These are phyloP conservation scores for Polyploca ridens DNA, from an alignment of 2,888 invertebrate genomes.

Conservation along the genomic window DNA sequence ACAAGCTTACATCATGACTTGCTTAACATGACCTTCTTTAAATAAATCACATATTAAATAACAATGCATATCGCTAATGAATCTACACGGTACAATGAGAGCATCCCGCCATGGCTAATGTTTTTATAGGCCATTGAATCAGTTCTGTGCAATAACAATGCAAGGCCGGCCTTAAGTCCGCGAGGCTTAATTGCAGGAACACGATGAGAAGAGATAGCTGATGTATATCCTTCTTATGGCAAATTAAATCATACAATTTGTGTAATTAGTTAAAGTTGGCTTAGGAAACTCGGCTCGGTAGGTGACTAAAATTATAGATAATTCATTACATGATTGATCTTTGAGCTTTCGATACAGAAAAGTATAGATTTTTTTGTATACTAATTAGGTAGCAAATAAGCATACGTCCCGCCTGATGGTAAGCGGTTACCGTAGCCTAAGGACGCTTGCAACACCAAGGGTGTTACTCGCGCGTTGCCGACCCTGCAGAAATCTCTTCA, in stretches of 20 bases:
- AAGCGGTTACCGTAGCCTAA: too few relatives aligned
- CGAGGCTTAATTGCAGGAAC: constrained; percentile 14
- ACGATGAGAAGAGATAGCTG: constrained; percentile 11
- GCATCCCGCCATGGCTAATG: constrained; percentile 13
- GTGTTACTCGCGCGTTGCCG: too few relatives aligned
- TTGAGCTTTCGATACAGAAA: too few relatives aligned
- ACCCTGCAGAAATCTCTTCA: too few relatives aligned
- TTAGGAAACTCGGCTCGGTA: too few relatives aligned
- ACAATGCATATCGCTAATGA: constrained; percentile 2
- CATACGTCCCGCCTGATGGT: too few relatives aligned
- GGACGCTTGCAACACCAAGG: too few relatives aligned
- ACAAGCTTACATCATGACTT: neutral
- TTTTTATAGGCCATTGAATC: constrained; percentile 26
- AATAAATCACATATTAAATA: neutral
- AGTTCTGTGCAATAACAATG: constrained; percentile 50
- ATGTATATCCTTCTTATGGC: constrained; percentile 3
- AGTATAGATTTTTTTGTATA: too few relatives aligned
- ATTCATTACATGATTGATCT: too few relatives aligned
- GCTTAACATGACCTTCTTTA: neutral
- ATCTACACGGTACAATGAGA: constrained; percentile 10
- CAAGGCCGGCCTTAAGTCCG: constrained; percentile 44
- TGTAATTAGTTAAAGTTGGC: too few relatives aligned
- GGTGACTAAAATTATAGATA: too few relatives aligned
- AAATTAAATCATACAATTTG: constrained; percentile 10
- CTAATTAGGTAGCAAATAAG: too few relatives aligned